phyloP scores from a whole-genome alignment of 2,888 invertebrate genomes.

The Ormyrus thymus region DNA sequence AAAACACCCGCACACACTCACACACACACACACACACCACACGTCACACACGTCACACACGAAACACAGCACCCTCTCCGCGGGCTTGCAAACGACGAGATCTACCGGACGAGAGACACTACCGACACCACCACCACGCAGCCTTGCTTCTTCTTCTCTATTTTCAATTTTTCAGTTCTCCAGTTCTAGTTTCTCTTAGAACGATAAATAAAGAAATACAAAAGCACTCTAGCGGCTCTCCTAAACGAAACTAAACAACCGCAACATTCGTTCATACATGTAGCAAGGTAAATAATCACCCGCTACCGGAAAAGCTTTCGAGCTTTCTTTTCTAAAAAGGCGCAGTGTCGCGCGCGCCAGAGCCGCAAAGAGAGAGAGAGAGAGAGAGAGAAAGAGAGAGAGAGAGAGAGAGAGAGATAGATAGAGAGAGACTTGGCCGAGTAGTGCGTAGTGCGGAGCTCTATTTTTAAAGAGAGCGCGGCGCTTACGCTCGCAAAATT shows the following conservation, averaged over 20 bases:
- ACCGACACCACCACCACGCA: too few relatives aligned
- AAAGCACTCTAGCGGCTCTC: constrained; percentile 72
- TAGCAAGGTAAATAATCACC: constrained; percentile 74
- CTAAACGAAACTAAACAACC: constrained; percentile 51
- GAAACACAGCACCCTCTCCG: constrained; percentile 58
- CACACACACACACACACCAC: too few relatives aligned
- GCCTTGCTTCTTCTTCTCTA: too few relatives aligned
- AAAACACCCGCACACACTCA: too few relatives aligned
- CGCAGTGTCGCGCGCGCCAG: background rate
- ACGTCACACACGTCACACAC: too few relatives aligned
- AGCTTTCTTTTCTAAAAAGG: too few relatives aligned
- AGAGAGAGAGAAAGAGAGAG: constrained; percentile 7
- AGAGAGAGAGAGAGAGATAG: background rate
- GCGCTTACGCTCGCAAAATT: constrained; percentile 20
- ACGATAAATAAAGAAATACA: too few relatives aligned
- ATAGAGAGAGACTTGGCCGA: constrained; percentile 18
- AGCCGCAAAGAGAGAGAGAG: background rate
- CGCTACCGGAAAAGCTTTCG: too few relatives aligned
- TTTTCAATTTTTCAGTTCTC: too few relatives aligned
- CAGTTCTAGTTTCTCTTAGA: too few relatives aligned
- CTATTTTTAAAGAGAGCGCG: constrained; percentile 48
- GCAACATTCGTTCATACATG: constrained; percentile 72
- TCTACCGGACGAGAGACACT: too few relatives aligned
- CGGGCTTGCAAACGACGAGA: background rate
- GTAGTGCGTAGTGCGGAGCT: background rate